These are phyloP conservation scores for Tineola bisselliella DNA, from an alignment of 2,888 invertebrate genomes.

Conservation along the genomic window DNA sequence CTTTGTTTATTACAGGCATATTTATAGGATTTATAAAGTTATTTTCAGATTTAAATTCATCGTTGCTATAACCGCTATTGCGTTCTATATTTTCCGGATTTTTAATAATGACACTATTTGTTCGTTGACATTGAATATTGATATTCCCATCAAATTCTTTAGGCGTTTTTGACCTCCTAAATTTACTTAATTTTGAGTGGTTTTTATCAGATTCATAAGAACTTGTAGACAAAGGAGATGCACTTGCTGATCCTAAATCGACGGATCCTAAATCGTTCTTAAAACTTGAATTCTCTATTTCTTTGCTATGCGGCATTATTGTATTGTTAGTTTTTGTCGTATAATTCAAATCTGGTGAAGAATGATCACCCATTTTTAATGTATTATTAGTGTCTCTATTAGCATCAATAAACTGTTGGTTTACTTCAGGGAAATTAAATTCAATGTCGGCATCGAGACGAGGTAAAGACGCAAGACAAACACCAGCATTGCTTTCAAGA, in stretches of 20 bases:
- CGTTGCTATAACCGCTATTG: not conserved
- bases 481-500: slow-evolving; percentile 51
- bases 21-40: not conserved
- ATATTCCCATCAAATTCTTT: slow-evolving; percentile 18
- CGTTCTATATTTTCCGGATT: slow-evolving; percentile 49
- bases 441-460: slow-evolving; percentile 59
- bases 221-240: not conserved
- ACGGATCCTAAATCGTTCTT: not conserved
- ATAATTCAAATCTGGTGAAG: not conserved
- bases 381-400: slow-evolving; percentile 32
- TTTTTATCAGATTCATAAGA: slow-evolving; percentile 29
- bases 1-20: not conserved
- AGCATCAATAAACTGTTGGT: slow-evolving; percentile 60
- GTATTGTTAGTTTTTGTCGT: slow-evolving; percentile 20
- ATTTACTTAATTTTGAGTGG: slow-evolving; percentile 47
- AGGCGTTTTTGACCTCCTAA: slow-evolving; percentile 38
- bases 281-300: not conserved
- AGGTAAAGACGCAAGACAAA: slow-evolving; percentile 54
- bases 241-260: not conserved
- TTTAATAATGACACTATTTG: slow-evolving; percentile 59
- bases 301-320: slow-evolving; percentile 17
- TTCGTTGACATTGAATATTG: slow-evolving; percentile 30
- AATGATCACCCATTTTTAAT: not conserved
- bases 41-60: not conserved
- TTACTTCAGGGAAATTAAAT: slow-evolving; percentile 58